These are phyloP conservation scores for Phoenicopterus ruber DNA, from an alignment of 2,113 vertebrate genomes.

Conservation along the genomic window DNA sequence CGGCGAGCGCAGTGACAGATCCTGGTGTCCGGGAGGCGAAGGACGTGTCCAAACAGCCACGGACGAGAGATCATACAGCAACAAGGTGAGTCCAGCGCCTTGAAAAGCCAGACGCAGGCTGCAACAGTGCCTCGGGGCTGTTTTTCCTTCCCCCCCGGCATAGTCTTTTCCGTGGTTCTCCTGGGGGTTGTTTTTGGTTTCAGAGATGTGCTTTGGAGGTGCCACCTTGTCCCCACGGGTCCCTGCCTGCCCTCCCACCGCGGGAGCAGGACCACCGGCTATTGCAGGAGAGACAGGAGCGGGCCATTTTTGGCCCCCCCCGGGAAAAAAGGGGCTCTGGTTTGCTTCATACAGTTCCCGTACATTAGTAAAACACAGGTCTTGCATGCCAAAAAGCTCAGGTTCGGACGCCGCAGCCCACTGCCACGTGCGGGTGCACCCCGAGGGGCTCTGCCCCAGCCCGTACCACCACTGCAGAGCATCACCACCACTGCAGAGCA, in stretches of 20 bases:
- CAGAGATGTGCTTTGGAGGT: background rate
- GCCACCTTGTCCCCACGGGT: background rate
- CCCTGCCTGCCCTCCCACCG: background rate
- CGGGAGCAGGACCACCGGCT: background rate
- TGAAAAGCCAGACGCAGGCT: background rate
- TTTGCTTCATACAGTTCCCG: background rate
- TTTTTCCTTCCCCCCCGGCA: background rate
- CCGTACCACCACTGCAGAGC: background rate
- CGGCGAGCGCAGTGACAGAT: rapidly evolving
- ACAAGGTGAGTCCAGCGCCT: background rate
- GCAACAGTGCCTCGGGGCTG: background rate
- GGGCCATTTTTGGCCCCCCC: background rate
- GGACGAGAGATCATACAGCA: background rate
- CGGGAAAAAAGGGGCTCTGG: background rate
- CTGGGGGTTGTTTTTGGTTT: background rate
- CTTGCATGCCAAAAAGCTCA: conserved; percentile 4
- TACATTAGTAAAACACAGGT: background rate
- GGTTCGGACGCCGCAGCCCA: background rate
- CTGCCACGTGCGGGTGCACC: rapidly evolving
- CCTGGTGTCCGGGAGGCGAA: background rate
- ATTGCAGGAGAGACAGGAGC: background rate
- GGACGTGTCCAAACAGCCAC: background rate
- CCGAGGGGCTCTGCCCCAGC: background rate
- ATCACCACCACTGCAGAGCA: background rate
- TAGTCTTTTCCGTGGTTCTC: background rate